Conservation (phyloP, 1,140 invertebrate genomes). For the Maniola jurtina region DNA sequence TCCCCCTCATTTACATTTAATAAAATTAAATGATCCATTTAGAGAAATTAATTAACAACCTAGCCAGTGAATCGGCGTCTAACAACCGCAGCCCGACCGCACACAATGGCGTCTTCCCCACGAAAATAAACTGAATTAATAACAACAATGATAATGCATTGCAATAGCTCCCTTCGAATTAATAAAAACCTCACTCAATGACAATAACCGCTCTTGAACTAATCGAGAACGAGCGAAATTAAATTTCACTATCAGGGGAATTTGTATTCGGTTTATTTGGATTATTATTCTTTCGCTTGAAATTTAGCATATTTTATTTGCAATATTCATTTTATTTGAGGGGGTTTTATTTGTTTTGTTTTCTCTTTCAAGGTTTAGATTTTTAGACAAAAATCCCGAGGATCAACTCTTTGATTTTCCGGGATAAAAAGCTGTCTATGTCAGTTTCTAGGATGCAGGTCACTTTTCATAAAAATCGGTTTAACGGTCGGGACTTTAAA, state of each 20-base stretch:
- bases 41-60: constrained; percentile 77
- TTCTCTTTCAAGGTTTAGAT: too few species aligned
- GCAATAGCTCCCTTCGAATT: constrained; percentile 63
- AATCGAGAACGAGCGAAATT: constrained; percentile 65
- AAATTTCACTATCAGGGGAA: constrained; percentile 48
- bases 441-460: too few species aligned
- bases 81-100: constrained; percentile 50
- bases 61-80: constrained; percentile 69
- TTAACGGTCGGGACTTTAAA: too few species aligned
- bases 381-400: too few species aligned
- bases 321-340: not conserved
- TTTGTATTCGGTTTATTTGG: constrained; percentile 17
- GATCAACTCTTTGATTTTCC: too few species aligned
- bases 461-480: too few species aligned
- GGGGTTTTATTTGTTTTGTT: too few species aligned
- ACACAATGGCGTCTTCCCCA: constrained; percentile 45
- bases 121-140: constrained; percentile 54
- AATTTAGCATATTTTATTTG: not conserved
- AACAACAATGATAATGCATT: constrained; percentile 61
- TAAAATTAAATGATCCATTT: constrained; percentile 79
- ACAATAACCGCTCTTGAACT: constrained; percentile 72
- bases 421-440: too few species aligned
- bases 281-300: not conserved
- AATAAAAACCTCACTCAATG: constrained; percentile 74
- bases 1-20: constrained; percentile 76